Evolutionary conservation across 2,888 invertebrate species (phyloP).

Genomic region (Oxystoma pomonae): DNA sequence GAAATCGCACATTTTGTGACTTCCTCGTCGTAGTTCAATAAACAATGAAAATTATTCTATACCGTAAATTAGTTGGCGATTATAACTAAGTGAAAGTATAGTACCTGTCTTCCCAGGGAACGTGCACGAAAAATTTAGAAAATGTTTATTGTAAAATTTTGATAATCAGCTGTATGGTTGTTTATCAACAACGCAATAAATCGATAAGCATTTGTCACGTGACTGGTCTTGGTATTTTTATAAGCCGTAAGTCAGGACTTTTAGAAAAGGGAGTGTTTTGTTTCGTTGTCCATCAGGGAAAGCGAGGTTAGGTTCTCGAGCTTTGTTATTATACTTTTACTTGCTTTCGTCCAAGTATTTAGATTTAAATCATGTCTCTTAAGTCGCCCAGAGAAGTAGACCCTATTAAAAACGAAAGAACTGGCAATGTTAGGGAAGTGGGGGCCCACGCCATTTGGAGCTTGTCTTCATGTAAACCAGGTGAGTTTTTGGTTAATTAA

Average conservation of each 20-base stretch:
- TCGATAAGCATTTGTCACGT: too few species aligned
- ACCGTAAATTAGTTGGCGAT: not conserved
- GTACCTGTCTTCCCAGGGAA: not conserved
- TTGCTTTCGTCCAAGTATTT: too few species aligned
- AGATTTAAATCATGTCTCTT: slow-evolving; percentile 31
- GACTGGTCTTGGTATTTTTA: too few species aligned
- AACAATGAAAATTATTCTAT: not conserved
- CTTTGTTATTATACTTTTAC: too few species aligned
- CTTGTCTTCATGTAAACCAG: slow-evolving; percentile 96
- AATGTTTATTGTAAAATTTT: not conserved
- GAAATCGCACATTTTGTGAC: not conserved
- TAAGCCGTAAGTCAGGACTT: too few species aligned
- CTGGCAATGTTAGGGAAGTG: slow-evolving; percentile 45
- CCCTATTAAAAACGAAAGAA: slow-evolving; percentile 42
- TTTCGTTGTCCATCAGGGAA: too few species aligned
- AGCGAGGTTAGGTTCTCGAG: too few species aligned
- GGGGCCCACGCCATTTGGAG: slow-evolving; percentile 80
- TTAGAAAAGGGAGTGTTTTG: too few species aligned
- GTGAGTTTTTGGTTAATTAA: slow-evolving; percentile 49
- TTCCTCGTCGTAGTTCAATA: not conserved
- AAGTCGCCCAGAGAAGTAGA: slow-evolving; percentile 34
- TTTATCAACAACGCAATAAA: not conserved
- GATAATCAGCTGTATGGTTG: not conserved
- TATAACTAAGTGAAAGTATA: not conserved
- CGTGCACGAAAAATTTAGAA: not conserved